A percentile compares a stretch with the other conserved stretches of the same genome.
phyloP scores from a whole-genome alignment of 2,888 invertebrate species.

The Gymnoscelis rufifasciata region DNA sequence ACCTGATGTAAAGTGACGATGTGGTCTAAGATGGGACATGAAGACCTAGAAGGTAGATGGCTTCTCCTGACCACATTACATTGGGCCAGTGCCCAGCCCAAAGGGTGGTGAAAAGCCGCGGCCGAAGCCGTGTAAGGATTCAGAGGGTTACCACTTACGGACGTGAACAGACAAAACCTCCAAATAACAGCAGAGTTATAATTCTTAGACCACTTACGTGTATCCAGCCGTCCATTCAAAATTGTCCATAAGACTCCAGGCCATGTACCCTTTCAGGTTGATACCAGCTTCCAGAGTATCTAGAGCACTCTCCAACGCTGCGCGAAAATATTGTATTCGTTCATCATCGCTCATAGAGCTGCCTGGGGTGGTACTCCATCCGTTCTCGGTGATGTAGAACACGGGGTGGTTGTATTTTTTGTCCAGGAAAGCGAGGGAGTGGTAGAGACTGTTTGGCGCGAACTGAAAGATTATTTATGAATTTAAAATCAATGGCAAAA shows the following conservation, averaged over 20 bases:
- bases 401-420: conserved; percentile 69
- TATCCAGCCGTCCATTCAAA: conserved; percentile 82
- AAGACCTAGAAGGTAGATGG: too few species aligned
- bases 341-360: conserved; percentile 59
- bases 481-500: too few species aligned
- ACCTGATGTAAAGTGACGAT: too few species aligned
- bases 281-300: conserved; percentile 68
- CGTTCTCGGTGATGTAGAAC: conserved; percentile 81
- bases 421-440: conserved; percentile 70
- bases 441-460: conserved; percentile 79
- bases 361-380: conserved; percentile 60
- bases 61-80: too few species aligned
- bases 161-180: too few species aligned
- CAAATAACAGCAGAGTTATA: too few species aligned
- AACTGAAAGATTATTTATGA: conserved; percentile 46
- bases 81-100: too few species aligned
- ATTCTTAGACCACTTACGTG: conserved; percentile 70
- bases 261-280: conserved; percentile 74
- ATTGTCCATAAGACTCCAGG: conserved; percentile 83
- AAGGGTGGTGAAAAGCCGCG: too few species aligned
- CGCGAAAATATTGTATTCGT: conserved; percentile 63
- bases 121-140: too few species aligned
- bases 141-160: too few species aligned
- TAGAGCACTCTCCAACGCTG: conserved; percentile 60
- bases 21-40: too few species aligned